Conservation (phyloP, 2,797 vertebrate species). For the Erithacus rubecula region DNA sequence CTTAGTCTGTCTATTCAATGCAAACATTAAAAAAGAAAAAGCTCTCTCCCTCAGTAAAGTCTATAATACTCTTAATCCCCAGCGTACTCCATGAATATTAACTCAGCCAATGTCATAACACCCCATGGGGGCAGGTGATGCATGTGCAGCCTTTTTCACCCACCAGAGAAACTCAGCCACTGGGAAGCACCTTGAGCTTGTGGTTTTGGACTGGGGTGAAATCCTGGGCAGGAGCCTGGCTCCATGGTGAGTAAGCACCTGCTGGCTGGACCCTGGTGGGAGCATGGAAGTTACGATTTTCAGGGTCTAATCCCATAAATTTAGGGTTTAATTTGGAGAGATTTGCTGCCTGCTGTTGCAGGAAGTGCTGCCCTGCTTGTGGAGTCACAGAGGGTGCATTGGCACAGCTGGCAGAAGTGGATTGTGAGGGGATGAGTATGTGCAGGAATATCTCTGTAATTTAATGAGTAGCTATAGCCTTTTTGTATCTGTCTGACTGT, state of each 20-base stretch:
- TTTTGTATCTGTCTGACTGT: not conserved
- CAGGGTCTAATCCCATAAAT: not conserved
- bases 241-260: not conserved
- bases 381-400: not conserved
- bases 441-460: not conserved
- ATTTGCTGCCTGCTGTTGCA: not conserved
- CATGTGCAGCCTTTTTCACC: not conserved
- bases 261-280: not conserved
- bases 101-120: not conserved
- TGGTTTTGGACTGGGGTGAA: not conserved
- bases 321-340: not conserved
- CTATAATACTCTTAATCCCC: slow-evolving; percentile 12
- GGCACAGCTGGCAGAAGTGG: not conserved
- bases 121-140: not conserved
- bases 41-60: not conserved
- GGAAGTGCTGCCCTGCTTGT: not conserved
- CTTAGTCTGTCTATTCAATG: slow-evolving; percentile 35
- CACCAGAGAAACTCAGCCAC: not conserved
- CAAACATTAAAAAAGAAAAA: slow-evolving; percentile 21
- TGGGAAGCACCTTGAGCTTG: not conserved
- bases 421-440: not conserved
- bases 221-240: not conserved
- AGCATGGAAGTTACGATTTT: not conserved
- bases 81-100: not conserved
- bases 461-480: not conserved